Evolutionary conservation across 2,888 invertebrate genomes (phyloP), one percentile per base, ranked within the genome.

Genomic region (Odontothrips loti): DNA sequence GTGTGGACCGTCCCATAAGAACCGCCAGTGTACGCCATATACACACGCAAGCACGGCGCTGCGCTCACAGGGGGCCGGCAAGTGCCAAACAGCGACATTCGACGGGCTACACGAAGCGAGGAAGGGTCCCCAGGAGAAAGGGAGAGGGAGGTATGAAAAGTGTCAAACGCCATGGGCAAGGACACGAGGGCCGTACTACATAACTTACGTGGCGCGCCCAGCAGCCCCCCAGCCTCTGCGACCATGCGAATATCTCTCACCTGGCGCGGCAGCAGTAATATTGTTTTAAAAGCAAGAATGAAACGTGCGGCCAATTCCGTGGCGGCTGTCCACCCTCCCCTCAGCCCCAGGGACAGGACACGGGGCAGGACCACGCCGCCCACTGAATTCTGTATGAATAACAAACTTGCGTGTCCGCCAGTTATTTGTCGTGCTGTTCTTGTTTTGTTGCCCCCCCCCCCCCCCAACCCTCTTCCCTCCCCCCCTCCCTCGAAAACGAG

Each of bases 321-420:
- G 34, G 34, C 34, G 34, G 34, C 6, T 2, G 3, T 43, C 34
- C 34, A 6, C 2, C 3, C 6, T 2, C 34, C 34, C 34, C 34
- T 6, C 34, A 6, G 34, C n/a, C n/a, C n/a, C n/a, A n/a, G n/a
- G n/a, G n/a, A n/a, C 51, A 43, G 34, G 34, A 43, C n/a, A n/a
- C 63, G 17, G 27, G 68, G 68, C 68, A 10, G 68, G 27, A 43
- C 34, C 34, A 43, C 27, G 27, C 68, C 68, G 68, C 9, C 68
- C 68, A 12, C 27, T 75, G 68, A 75, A 75, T 75, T 27, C 68
- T 75, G 68, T 75, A 75, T 75, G 68, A 75, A 27, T 75, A 27
- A 75, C 68, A 75, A 75, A 27, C 68, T 75, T 75, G 68, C 68
- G 68, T 27, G 68, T 75, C 58, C 58, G 17, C 11, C 58, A 58